phyloP scores from a whole-genome alignment of 2,113 vertebrate species.

The Rhabdornis inornatus region DNA sequence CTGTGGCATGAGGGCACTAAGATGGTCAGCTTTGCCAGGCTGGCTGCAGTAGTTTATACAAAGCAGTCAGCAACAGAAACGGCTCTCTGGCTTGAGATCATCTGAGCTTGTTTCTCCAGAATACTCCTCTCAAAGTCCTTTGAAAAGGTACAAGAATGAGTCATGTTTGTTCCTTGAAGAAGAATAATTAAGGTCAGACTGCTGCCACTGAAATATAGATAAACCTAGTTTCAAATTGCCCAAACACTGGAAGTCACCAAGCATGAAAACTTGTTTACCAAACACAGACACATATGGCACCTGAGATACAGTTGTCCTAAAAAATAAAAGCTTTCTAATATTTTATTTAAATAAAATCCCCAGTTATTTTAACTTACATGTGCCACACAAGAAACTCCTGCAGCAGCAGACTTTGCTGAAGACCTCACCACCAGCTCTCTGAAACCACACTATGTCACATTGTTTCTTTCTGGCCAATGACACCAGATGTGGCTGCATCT shows the following conservation, averaged over 20 bases:
- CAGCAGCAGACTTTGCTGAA: neutral
- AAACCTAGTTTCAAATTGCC: neutral
- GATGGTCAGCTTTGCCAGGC: neutral
- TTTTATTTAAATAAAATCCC: neutral
- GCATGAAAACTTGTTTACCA: neutral
- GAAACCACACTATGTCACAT: neutral
- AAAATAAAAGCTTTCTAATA: neutral
- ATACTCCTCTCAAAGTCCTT: neutral
- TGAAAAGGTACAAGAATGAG: neutral
- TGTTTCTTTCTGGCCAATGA: neutral
- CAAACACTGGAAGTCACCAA: neutral
- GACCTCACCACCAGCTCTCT: neutral
- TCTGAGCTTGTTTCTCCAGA: neutral
- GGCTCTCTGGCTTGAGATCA: neutral
- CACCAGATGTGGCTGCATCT: neutral
- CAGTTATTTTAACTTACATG: neutral
- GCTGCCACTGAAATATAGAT: neutral
- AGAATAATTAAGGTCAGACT: neutral
- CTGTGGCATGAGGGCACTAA: neutral
- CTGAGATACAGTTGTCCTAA: neutral
- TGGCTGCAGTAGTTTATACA: neutral
- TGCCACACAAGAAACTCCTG: neutral
- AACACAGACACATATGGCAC: neutral
- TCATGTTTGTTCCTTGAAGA: neutral
- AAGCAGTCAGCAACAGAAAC: neutral